Percentiles rank a stretch among this genome's conserved stretches.
These are phyloP conservation scores for Hydroisotoma schaefferi DNA, from an alignment of 2,888 invertebrate genomes.

Conservation along the genomic window DNA sequence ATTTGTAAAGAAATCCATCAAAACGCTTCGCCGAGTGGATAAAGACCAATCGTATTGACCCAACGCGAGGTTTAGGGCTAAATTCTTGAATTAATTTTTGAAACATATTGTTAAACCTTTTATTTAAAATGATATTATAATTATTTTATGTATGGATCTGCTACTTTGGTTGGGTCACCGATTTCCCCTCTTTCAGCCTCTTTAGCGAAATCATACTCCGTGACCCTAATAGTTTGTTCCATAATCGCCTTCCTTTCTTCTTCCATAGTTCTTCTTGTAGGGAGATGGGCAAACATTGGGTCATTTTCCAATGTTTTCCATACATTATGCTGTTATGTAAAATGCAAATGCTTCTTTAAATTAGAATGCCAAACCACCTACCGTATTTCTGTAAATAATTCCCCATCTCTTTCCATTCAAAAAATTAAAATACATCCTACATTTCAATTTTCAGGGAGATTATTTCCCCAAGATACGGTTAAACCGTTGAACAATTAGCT, in stretches of 20 bases:
- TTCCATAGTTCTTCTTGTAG: slow-evolving; percentile 54
- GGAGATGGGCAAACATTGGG: slow-evolving; percentile 58
- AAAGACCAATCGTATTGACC: slow-evolving; percentile 48
- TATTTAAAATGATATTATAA: neutral
- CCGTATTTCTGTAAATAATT: neutral
- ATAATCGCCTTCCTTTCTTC: slow-evolving; percentile 59
- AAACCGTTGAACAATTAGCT: neutral
- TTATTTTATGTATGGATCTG: neutral
- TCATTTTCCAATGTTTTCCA: slow-evolving; percentile 61
- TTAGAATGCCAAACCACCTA: neutral
- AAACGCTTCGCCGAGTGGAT: slow-evolving; percentile 27
- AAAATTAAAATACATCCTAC: no score
- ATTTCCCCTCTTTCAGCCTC: slow-evolving; percentile 38
- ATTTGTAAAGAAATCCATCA: slow-evolving; percentile 51
- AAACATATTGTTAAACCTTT: neutral
- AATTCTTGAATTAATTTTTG: slow-evolving; percentile 14
- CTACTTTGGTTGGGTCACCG: slow-evolving; percentile 32
- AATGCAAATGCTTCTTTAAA: neutral
- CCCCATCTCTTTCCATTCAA: neutral
- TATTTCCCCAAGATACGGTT: neutral
- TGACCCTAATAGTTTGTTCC: slow-evolving; percentile 62
- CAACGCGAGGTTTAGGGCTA: slow-evolving; percentile 29
- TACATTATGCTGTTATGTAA: slow-evolving; percentile 56
- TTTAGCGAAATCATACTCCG: slow-evolving; percentile 62
- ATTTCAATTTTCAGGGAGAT: neutral